A percentile compares a stretch with the other conserved stretches of the same genome.
phyloP scores from a whole-genome alignment of 1,140 invertebrate species.

The Zaprionus kolodkinae region DNA sequence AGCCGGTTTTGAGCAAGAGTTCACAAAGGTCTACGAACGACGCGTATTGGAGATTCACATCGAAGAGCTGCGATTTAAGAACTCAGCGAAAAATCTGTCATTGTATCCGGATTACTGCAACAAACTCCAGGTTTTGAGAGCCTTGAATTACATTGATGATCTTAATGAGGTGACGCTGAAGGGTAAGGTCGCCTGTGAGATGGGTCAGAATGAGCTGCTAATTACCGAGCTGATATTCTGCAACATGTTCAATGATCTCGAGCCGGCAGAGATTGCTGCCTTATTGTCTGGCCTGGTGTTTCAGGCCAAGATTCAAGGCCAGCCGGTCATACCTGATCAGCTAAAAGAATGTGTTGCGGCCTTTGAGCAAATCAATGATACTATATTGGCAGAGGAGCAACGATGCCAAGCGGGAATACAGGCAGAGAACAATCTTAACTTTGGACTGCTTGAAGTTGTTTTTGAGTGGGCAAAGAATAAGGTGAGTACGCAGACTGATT shows the following conservation, averaged over 20 bases:
- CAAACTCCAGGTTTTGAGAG: slow-evolving; percentile 92
- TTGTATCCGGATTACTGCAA: slow-evolving; percentile 95
- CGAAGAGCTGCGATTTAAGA: slow-evolving; percentile 88
- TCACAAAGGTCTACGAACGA: slow-evolving; percentile 89
- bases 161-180: slow-evolving; percentile 91
- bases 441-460: slow-evolving; percentile 96
- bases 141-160: slow-evolving; percentile 90
- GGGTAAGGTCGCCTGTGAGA: slow-evolving; percentile 97
- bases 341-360: slow-evolving; percentile 83
- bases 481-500: slow-evolving; percentile 84
- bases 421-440: slow-evolving; percentile 89
- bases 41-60: slow-evolving; percentile 90
- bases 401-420: slow-evolving; percentile 62
- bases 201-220: slow-evolving; percentile 96
- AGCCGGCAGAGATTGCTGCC: slow-evolving; percentile 96
- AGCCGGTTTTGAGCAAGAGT: slow-evolving; percentile 88
- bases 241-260: slow-evolving; percentile 94
- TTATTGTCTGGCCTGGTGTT: slow-evolving; percentile 96
- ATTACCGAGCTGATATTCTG: slow-evolving; percentile 98
- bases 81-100: slow-evolving; percentile 93
- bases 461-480: slow-evolving; percentile 97
- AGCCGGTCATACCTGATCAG: slow-evolving; percentile 85
- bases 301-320: slow-evolving; percentile 90
- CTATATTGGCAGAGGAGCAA: slow-evolving; percentile 70
- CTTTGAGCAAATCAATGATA: slow-evolving; percentile 77